phyloP scores from a whole-genome alignment of 2,888 invertebrate species.

The Drosophila conformis region DNA sequence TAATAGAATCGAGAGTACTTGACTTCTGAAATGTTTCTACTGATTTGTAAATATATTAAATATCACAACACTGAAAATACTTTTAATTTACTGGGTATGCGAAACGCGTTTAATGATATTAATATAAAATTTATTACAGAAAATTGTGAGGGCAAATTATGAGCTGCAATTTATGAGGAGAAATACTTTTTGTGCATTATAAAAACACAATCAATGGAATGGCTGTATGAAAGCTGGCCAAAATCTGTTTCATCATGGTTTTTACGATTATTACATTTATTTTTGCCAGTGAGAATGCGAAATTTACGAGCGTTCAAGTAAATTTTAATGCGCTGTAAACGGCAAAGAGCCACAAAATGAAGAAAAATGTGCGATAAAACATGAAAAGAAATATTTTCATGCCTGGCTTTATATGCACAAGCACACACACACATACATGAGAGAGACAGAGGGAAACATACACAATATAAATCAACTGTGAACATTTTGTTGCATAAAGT shows the following conservation, averaged over 20 bases:
- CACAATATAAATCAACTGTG: conserved; percentile 72
- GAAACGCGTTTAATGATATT: conserved; percentile 2
- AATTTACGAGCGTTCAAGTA: conserved; percentile 71
- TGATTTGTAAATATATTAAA: not conserved
- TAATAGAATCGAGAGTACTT: too few relatives aligned
- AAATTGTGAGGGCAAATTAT: conserved; percentile 14
- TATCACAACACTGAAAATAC: not conserved
- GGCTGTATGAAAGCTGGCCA: conserved; percentile 17
- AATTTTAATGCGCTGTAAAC: conserved; percentile 72
- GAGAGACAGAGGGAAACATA: not conserved
- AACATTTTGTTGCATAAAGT: conserved; percentile 57
- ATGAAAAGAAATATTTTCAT: conserved; percentile 66
- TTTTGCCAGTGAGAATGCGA: conserved; percentile 46
- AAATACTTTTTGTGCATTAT: conserved; percentile 35
- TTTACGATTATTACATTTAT: conserved; percentile 68
- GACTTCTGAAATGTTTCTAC: not conserved
- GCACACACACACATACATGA: not conserved
- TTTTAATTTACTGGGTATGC: conserved; percentile 1
- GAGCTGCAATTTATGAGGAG: conserved; percentile 20
- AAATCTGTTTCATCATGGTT: conserved; percentile 59
- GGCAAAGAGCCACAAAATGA: conserved; percentile 58
- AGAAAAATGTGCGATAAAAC: conserved; percentile 72
- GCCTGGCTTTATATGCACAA: conserved; percentile 18
- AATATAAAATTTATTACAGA: conserved; percentile 4
- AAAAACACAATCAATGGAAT: conserved; percentile 32